Evolutionary conservation across 2,888 invertebrate species (phyloP).

Genomic region (Onthophagus sagittarius): DNA sequence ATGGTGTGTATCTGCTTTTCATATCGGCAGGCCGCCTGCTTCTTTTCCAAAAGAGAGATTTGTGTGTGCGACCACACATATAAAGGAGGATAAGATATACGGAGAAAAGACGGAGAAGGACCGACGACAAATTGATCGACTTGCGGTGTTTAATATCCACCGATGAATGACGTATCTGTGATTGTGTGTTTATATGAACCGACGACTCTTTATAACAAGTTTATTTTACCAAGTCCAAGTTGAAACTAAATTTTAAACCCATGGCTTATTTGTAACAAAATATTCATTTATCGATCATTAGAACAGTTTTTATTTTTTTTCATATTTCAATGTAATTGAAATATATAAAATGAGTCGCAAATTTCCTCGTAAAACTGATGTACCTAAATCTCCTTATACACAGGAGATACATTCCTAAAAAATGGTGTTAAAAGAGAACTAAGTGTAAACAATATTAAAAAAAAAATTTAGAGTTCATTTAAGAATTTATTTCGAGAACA

Average conservation of each 20-base stretch:
- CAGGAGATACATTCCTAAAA: too few species aligned
- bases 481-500: too few species aligned
- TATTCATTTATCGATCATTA: too few species aligned
- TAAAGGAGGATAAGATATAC: background rate
- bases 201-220: background rate
- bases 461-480: too few species aligned
- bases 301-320: too few species aligned
- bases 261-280: too few species aligned
- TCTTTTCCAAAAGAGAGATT: background rate
- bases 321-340: too few species aligned
- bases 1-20: slow-evolving; percentile 14
- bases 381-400: too few species aligned
- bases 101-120: background rate
- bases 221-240: background rate
- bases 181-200: background rate
- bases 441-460: too few species aligned
- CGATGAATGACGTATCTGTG: background rate
- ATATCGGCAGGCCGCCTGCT: background rate
- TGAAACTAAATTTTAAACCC: background rate
- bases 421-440: too few species aligned
- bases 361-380: too few species aligned
- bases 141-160: background rate
- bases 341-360: too few species aligned
- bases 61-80: background rate
- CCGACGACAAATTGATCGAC: background rate